Conservation (phyloP, 1,140 invertebrate genomes). For the Pseudoatta argentina region DNA sequence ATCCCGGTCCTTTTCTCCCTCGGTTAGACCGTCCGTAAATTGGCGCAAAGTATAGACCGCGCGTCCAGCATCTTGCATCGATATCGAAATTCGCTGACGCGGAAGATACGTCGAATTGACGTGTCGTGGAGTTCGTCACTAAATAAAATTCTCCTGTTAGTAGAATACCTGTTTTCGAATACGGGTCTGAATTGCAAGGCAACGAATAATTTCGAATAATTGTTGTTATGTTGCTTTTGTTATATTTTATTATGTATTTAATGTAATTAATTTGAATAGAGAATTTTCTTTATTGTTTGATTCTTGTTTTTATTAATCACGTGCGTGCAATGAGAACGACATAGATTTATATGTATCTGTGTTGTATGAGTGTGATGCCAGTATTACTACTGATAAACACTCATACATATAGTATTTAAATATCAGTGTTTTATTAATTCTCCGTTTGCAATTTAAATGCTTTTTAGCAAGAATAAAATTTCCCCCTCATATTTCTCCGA, state of each 20-base stretch:
- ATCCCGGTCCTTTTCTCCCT: neutral
- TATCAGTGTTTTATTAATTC: neutral
- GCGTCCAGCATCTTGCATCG: constrained; percentile 10
- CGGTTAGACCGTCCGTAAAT: constrained; percentile 34
- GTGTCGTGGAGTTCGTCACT: neutral
- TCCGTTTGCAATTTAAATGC: no score
- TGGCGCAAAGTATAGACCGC: constrained; percentile 59
- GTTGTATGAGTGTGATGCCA: no score
- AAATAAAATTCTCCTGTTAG: neutral
- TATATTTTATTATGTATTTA: neutral
- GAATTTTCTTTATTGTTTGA: neutral
- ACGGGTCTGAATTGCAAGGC: neutral
- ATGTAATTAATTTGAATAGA: neutral
- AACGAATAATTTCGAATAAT: neutral
- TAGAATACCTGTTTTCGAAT: neutral
- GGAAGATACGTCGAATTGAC: constrained; percentile 6
- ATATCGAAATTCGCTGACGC: constrained; percentile 51
- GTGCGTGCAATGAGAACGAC: no score
- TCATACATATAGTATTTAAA: no score
- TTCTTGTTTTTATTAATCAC: neutral
- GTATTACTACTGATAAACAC: no score
- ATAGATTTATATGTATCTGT: no score
- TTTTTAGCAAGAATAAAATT: no score
- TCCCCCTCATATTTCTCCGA: no score
- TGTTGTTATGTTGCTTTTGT: neutral